These are phyloP conservation scores for Steinernema khuongi DNA, from an alignment of 1,140 invertebrate species.

Conservation along the genomic window DNA sequence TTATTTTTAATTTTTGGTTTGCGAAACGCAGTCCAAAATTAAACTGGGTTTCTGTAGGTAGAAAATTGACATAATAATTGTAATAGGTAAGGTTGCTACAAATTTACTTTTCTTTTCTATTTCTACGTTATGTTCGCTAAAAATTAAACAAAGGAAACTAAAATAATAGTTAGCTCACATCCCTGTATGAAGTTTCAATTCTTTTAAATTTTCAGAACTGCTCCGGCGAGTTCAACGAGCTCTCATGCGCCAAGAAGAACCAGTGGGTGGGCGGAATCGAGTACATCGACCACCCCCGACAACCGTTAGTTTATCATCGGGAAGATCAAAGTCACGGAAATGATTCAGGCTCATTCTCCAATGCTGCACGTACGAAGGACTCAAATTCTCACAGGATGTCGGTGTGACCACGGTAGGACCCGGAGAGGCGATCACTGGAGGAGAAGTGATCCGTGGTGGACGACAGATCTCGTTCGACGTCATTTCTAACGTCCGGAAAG, in stretches of 20 bases:
- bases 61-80: too few species aligned
- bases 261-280: conserved; percentile 58
- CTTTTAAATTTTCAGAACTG: conserved; percentile 45
- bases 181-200: too few species aligned
- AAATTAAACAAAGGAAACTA: too few species aligned
- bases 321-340: not conserved
- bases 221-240: conserved; percentile 46
- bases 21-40: too few species aligned
- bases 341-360: conserved; percentile 51
- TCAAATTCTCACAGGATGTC: conserved; percentile 55
- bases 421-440: conserved; percentile 56
- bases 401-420: conserved; percentile 46
- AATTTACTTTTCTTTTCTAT: too few species aligned
- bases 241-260: conserved; percentile 54
- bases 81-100: too few species aligned
- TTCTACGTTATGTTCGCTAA: too few species aligned
- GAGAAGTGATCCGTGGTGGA: conserved; percentile 50
- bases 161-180: too few species aligned
- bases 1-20: too few species aligned
- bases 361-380: conserved; percentile 57
- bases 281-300: conserved; percentile 56
- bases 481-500: conserved; percentile 55
- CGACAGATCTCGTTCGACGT: conserved; percentile 57
- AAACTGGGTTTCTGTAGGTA: too few species aligned
- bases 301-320: conserved; percentile 43